Evolutionary conservation across 2,888 invertebrate species (phyloP), one percentile per base, ranked within the genome.

Genomic region (Zygothrica quintamaculata): DNA sequence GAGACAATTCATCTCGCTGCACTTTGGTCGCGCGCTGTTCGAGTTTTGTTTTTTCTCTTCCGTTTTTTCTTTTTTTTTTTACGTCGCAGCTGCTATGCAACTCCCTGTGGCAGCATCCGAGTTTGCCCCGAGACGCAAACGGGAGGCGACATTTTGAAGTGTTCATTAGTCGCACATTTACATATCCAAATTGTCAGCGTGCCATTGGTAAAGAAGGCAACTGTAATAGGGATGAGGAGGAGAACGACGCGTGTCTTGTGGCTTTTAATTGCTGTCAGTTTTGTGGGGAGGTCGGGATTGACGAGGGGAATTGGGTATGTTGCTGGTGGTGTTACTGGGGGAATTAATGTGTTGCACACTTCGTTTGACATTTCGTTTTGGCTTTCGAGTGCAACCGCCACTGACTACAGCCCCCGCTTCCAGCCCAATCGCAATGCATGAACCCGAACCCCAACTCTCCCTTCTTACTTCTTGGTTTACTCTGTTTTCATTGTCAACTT

Each of bases 111-210:
- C 57, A 43, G 60, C 46, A 42, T 43, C 51, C 29, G 9, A 29
- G n/a, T n/a, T 58, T 57, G 37, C 51, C 57, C 25, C 12, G 34
- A 47, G 69, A 55, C 51, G 61, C 29, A 34, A 13, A 6, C 33
- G 44, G 29, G 29, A 62, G 58, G 84, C 57, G 69, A 72, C 84
- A 84, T 77, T 61, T 67, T 77, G 76, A 88, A 86, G 88, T 87
- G 87, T 88, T 88, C 88, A 89, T 88, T 88, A 89, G 86, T 88
- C 88, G 86, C 88, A 88, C 88, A 88, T 88, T 88, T 88, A 88
- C 88, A 88, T 88, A 86, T 87, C 69, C 80, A 68, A 86, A 87
- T 89, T 86, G 88, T 84, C 78, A 47, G 74, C 73, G 61, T 79
- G 73, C 68, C 65, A 43, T 25, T 48, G 40, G 37, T 29, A 11